Evolutionary conservation across 1,140 invertebrate species (phyloP).

Genomic region (Halyomorpha halys): DNA sequence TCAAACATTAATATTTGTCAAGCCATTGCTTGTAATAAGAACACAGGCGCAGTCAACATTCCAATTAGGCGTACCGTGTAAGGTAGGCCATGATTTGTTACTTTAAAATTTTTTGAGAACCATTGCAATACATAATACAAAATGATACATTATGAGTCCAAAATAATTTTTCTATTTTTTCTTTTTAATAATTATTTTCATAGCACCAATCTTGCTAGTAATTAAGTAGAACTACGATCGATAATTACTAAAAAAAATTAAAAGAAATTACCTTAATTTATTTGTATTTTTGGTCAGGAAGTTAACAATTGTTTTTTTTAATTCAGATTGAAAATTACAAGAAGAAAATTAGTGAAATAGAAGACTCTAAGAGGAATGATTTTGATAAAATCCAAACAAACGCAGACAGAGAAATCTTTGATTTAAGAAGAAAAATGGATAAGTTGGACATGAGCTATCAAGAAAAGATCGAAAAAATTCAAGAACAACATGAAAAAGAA

Average conservation of each 20-base stretch:
- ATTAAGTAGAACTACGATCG: neutral
- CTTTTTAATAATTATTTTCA: too few relatives aligned
- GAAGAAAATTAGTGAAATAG: conserved; percentile 43
- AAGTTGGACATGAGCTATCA: conserved; percentile 44
- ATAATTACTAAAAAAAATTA: too few relatives aligned
- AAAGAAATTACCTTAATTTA: conserved; percentile 1
- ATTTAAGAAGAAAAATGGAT: conserved; percentile 44
- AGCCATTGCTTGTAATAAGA: too few relatives aligned
- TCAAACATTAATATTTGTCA: too few relatives aligned
- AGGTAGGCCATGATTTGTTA: too few relatives aligned
- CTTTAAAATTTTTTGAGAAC: too few relatives aligned
- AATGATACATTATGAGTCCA: too few relatives aligned
- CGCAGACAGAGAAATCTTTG: conserved; percentile 43
- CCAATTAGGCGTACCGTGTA: too few relatives aligned
- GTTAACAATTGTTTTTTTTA: neutral
- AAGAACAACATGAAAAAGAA: conserved; percentile 44
- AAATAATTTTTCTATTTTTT: too few relatives aligned
- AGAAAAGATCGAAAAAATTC: conserved; percentile 46
- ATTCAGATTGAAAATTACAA: conserved; percentile 45
- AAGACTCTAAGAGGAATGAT: conserved; percentile 44
- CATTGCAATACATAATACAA: too few relatives aligned
- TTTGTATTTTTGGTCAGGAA: neutral
- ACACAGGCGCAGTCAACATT: too few relatives aligned
- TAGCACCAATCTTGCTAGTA: too few relatives aligned
- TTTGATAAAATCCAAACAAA: conserved; percentile 43